These are phyloP conservation scores for Netta rufina DNA, from an alignment of 2,797 vertebrate genomes.

Conservation along the genomic window DNA sequence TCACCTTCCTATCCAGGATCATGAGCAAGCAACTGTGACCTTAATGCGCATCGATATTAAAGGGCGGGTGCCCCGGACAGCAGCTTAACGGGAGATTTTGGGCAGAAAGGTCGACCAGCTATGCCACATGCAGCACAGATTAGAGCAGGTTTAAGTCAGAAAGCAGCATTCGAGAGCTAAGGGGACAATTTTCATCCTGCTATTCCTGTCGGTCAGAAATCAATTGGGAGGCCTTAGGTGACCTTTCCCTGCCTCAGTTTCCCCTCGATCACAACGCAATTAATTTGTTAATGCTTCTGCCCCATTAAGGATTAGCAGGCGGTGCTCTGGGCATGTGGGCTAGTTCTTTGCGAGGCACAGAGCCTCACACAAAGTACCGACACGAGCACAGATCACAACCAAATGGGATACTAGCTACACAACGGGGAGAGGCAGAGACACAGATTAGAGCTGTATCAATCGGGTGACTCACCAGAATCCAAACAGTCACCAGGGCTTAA, in stretches of 20 bases:
- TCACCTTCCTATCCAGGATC: neutral
- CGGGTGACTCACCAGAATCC: constrained; percentile 24
- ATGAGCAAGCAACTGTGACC: constrained; percentile 4
- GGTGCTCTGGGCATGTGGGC: neutral
- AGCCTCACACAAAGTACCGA: neutral
- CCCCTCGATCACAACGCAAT: neutral
- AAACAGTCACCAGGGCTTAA: neutral
- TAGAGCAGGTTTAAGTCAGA: neutral
- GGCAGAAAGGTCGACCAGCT: neutral
- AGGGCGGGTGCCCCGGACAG: neutral
- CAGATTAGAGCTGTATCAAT: constrained; percentile 15
- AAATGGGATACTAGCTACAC: neutral
- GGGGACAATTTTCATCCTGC: neutral
- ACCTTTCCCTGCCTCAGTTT: neutral
- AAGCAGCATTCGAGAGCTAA: neutral
- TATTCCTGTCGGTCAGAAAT: neutral
- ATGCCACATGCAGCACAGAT: neutral
- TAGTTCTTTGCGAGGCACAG: neutral
- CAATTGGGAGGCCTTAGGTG: neutral
- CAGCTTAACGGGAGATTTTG: neutral
- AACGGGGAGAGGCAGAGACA: constrained; percentile 17
- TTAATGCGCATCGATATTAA: neutral
- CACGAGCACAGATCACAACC: neutral
- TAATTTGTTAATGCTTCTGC: neutral
- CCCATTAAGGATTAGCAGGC: neutral